Conservation (phyloP, 1,140 invertebrate genomes). For the Harlomillsia oculata region DNA sequence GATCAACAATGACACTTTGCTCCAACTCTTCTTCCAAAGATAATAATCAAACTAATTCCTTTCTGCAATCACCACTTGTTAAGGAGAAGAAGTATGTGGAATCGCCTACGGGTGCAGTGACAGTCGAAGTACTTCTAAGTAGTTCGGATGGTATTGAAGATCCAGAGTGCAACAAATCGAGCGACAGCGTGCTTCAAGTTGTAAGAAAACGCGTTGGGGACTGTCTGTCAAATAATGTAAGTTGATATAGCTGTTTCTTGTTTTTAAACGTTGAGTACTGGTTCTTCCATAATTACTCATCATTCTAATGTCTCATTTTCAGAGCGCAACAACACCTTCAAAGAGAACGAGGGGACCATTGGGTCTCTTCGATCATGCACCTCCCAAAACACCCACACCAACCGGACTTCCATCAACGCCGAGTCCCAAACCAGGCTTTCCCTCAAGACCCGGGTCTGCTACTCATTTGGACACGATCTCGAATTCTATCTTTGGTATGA, state of each 20-base stretch:
- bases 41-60: conserved; percentile 6
- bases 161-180: neutral
- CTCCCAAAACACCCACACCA: conserved; percentile 30
- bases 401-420: conserved; percentile 21
- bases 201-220: conserved; percentile 29
- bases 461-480: neutral
- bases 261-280: neutral
- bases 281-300: neutral
- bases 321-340: no score
- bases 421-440: conserved; percentile 14
- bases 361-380: neutral
- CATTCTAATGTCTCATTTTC: no score
- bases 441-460: conserved; percentile 13
- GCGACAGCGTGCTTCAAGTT: conserved; percentile 29
- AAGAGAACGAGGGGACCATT: no score
- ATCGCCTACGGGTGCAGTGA: conserved; percentile 2
- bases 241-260: neutral
- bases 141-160: neutral
- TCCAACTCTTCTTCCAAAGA: neutral
- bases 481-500: neutral
- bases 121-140: conserved; percentile 30
- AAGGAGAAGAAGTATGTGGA: conserved; percentile 27
- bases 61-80: conserved; percentile 10
- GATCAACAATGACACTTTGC: neutral
- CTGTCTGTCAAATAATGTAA: conserved; percentile 1